Base-by-base conservation (phyloP, 92 coral and sea anemone species). In the Plumapathes pennacea region DNA sequence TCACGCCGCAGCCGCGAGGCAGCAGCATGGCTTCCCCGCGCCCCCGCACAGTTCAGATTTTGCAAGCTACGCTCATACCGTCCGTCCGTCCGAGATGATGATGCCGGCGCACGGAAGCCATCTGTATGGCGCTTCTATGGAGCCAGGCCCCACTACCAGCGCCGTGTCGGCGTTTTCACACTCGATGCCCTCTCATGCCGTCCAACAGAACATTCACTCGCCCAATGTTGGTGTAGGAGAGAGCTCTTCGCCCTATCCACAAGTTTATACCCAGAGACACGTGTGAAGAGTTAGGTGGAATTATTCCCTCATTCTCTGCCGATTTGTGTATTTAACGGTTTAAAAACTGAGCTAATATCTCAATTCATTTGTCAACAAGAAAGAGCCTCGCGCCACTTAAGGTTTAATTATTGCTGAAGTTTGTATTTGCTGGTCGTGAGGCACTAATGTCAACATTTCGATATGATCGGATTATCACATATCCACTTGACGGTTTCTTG, bases 261-360 rank as follows among this genome's bases (percentile, higher is more conserved):
- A 72, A 32, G 75, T 88, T 20, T 88, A 84, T 67, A 88, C 96
- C 21, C 96, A 88, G 59, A 78, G 96, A 67, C 96, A 88, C 73
- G 81, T 83, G 88, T 86, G 57, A 60, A 70, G 66, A 51, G 43
- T 63, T 53, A 50, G 48, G 54, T 74, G 55, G 50, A 71, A 71
- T 70, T 83, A 69, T 72, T 67, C 47, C 64, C 57, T 80, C 62
- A 61, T 44, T 38, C 49, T 25, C 34, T 58, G 49, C 55, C 63
- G 45, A 56, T 38, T 67, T 83, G 90, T 87, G 85, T 87, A 80
- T 66, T 62, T 71, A 83, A 83, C 77, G 76, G 84, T 60, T 65
- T 66, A 64, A 70, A 38, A 48, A 53, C 51, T 32, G 77, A 71
- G 74, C 82, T 87, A 66, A 62, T 70, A 85, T 66, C 47, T 60